Percentiles rank a stretch among this genome's conserved stretches.
These are phyloP conservation scores for Harpagoxenus sublaevis DNA, from an alignment of 2,888 invertebrate genomes.

Conservation along the genomic window DNA sequence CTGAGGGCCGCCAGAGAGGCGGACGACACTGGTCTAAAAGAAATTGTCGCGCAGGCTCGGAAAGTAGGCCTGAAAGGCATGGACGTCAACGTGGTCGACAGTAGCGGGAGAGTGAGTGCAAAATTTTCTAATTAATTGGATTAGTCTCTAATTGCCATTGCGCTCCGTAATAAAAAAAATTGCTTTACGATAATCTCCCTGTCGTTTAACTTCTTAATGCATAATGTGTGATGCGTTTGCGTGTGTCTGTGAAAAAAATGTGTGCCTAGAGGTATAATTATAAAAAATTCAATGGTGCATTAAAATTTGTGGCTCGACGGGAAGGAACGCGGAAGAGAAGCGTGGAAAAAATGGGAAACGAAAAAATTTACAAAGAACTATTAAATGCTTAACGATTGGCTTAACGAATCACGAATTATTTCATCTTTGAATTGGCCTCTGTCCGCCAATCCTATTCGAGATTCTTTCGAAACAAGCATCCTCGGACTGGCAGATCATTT, in stretches of 20 bases:
- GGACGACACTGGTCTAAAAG: conserved; percentile 86
- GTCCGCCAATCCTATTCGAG: background rate
- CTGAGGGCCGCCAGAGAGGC: conserved; percentile 88
- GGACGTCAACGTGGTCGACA: conserved; percentile 88
- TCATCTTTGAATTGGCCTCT: background rate
- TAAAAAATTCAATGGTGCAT: background rate
- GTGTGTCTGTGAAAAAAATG: background rate
- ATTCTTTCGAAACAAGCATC: background rate
- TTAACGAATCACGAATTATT: background rate
- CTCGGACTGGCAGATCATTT: background rate
- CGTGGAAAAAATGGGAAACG: background rate
- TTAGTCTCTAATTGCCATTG: conserved; percentile 29
- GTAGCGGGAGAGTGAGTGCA: conserved; percentile 88
- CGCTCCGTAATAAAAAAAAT: background rate
- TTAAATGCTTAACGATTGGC: background rate
- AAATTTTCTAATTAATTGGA: conserved; percentile 50
- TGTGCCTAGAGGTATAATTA: background rate
- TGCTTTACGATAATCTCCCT: background rate
- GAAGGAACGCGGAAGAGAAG: background rate
- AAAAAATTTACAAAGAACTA: background rate
- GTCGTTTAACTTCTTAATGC: background rate
- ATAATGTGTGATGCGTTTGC: background rate
- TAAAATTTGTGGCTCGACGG: background rate
- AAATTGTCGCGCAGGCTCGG: conserved; percentile 85
- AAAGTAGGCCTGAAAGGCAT: conserved; percentile 83